A percentile compares a stretch with the other conserved stretches of the same genome.
Conservation (phyloP, 2,797 vertebrate genomes). For the Amblyraja radiata region DNA sequence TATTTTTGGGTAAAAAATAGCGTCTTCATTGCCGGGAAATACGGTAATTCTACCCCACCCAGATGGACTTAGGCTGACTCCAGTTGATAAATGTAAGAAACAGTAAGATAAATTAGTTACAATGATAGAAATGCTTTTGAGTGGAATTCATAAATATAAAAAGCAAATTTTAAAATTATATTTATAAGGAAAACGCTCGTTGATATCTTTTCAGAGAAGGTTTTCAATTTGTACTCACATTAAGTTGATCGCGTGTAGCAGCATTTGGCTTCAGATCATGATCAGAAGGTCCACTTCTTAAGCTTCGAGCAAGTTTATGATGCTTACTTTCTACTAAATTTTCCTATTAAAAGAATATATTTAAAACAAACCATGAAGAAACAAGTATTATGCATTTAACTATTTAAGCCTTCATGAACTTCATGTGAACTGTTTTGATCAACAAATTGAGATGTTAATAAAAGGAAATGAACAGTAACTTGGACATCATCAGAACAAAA, state of each 20-base stretch:
- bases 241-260: slow-evolving; percentile 88
- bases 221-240: slow-evolving; percentile 63
- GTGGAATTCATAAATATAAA: background rate
- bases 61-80: too few species aligned
- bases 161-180: background rate
- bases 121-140: background rate
- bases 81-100: too few species aligned
- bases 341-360: slow-evolving; percentile 60
- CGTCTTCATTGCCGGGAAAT: too few species aligned
- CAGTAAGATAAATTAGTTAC: background rate
- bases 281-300: slow-evolving; percentile 91
- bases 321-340: slow-evolving; percentile 98
- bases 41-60: too few species aligned
- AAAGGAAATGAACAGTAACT: background rate
- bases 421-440: background rate
- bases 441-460: background rate
- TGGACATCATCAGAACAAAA: background rate
- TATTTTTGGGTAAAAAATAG: too few species aligned
- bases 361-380: background rate
- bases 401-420: background rate
- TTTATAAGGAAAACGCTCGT: background rate
- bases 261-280: slow-evolving; percentile 97
- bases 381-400: background rate
- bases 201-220: background rate
- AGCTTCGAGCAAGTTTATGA: slow-evolving; percentile 92